Percentiles rank a stretch among this genome's conserved stretches.
These are phyloP conservation scores for Zoroaster sp. DNA, from an alignment of 53 echinoderm and acorn worm species.

Conservation along the genomic window DNA sequence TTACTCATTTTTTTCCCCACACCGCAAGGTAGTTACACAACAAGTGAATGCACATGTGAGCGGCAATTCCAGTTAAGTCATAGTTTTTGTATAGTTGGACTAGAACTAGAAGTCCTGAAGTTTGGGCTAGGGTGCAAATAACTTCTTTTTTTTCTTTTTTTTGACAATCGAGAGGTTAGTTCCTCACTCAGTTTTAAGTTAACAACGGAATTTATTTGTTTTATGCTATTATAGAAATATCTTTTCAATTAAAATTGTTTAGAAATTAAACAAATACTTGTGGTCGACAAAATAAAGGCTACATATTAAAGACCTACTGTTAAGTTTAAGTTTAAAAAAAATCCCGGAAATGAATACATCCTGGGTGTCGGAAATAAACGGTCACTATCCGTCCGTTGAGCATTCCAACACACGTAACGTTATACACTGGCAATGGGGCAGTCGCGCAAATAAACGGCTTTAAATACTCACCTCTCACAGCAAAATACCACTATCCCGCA, in stretches of 20 bases:
- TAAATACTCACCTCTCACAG: not conserved
- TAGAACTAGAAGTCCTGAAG: no score
- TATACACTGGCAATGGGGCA: not conserved
- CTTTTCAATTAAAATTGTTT: not conserved
- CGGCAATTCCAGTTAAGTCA: no score
- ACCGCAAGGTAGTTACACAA: no score
- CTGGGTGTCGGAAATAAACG: constrained; percentile 46
- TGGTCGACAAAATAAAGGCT: not conserved
- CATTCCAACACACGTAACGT: not conserved
- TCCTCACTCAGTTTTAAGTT: no score
- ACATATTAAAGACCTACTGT: not conserved
- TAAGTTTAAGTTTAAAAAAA: not conserved
- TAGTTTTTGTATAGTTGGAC: no score
- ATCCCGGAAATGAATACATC: constrained; percentile 26
- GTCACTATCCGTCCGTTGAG: not conserved
- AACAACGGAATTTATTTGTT: no score
- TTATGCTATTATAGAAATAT: not conserved
- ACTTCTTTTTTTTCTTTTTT: no score
- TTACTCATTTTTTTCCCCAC: no score
- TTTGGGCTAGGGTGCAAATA: no score
- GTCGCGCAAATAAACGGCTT: not conserved
- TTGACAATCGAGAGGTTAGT: no score
- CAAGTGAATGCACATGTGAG: no score
- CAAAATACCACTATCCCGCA: not conserved
- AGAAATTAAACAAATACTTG: not conserved